phyloP scores from a whole-genome alignment of 2,888 invertebrate genomes.

The Rosalia funebris region DNA sequence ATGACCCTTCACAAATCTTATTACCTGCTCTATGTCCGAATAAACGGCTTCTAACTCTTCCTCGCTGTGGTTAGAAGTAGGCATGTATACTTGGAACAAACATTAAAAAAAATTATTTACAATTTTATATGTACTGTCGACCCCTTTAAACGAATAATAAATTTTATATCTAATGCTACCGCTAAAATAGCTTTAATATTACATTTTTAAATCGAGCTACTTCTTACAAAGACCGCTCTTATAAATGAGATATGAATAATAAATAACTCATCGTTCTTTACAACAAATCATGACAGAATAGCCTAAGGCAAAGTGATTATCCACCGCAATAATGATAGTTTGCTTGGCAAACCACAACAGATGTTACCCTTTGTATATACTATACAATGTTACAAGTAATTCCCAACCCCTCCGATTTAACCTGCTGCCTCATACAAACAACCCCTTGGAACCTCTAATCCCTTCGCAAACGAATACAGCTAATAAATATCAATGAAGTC shows the following conservation, averaged over 20 bases:
- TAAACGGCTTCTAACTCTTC: too few relatives aligned
- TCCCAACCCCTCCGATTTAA: constrained; percentile 33
- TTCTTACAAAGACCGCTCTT: too few relatives aligned
- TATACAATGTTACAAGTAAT: constrained; percentile 46
- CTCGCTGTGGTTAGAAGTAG: too few relatives aligned
- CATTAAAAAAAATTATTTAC: too few relatives aligned
- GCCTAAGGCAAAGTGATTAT: constrained; percentile 40
- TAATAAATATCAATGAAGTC: constrained; percentile 48
- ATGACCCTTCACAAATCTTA: too few relatives aligned
- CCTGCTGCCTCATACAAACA: constrained; percentile 31
- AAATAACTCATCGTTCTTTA: neutral
- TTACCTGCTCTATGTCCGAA: too few relatives aligned
- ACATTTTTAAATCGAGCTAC: too few relatives aligned
- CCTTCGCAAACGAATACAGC: constrained; percentile 41
- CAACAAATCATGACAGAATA: constrained; percentile 33
- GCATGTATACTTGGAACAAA: too few relatives aligned
- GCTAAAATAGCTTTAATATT: neutral
- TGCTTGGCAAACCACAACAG: constrained; percentile 53
- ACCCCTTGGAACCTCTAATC: constrained; percentile 38
- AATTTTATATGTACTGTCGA: too few relatives aligned
- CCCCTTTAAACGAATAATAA: too few relatives aligned
- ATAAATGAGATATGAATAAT: too few relatives aligned
- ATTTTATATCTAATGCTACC: neutral
- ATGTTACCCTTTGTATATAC: constrained; percentile 51
- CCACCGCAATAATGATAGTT: constrained; percentile 46